phyloP scores from a whole-genome alignment of 2,888 invertebrate species.

The Imbricaverruca yamaguchii region DNA sequence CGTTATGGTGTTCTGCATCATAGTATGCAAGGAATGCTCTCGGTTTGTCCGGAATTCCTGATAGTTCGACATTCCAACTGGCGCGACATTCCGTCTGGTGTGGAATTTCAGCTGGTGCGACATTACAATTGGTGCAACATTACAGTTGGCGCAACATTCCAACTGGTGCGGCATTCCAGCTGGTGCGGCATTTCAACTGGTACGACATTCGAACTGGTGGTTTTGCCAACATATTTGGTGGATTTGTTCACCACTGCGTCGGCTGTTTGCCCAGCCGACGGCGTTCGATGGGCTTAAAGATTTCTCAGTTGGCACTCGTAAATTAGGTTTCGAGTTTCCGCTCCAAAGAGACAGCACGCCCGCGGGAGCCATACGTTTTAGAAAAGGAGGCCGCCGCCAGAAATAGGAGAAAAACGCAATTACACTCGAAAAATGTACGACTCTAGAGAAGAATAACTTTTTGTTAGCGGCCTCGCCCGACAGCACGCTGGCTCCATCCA shows the following conservation, averaged over 20 bases:
- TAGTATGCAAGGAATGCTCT: too few relatives aligned
- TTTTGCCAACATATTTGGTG: not conserved
- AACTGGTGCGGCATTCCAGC: too few relatives aligned
- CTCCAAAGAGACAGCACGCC: slow-evolving; percentile 6
- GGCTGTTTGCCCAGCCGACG: not conserved
- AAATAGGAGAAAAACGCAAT: slow-evolving; percentile 22
- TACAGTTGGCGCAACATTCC: too few relatives aligned
- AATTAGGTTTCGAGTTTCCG: slow-evolving; percentile 20
- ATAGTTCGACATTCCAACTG: too few relatives aligned
- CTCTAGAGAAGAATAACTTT: not conserved
- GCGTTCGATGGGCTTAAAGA: not conserved
- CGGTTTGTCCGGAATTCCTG: too few relatives aligned
- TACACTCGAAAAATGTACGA: slow-evolving; percentile 21
- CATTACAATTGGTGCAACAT: too few relatives aligned
- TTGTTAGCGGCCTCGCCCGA: not conserved
- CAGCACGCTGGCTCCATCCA: not conserved
- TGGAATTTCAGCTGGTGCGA: too few relatives aligned
- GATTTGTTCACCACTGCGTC: not conserved
- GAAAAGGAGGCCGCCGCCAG: slow-evolving; percentile 20
- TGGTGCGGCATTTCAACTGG: too few relatives aligned
- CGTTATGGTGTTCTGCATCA: too few relatives aligned
- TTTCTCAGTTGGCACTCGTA: slow-evolving; percentile 9
- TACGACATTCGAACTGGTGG: not conserved
- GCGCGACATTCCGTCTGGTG: too few relatives aligned
- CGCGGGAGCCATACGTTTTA: slow-evolving; percentile 11